A percentile compares a stretch with the other conserved stretches of the same genome.
phyloP scores from a whole-genome alignment of 2,888 invertebrate genomes.

The Ochropleura plecta region DNA sequence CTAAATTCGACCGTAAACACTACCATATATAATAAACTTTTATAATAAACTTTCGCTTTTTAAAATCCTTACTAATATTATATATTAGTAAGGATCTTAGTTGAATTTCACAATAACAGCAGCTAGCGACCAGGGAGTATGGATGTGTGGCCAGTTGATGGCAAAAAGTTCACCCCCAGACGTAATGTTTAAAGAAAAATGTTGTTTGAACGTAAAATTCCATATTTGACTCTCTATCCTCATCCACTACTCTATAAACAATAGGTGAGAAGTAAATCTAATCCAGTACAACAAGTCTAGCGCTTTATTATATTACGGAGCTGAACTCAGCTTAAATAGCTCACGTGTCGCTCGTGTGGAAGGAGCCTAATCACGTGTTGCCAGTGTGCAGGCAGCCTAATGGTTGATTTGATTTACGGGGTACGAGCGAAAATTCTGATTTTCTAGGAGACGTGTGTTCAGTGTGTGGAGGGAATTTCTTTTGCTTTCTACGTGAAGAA shows the following conservation, averaged over 20 bases:
- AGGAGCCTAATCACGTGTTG: slow-evolving; percentile 63
- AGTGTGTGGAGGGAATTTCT: slow-evolving; percentile 4
- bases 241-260: slow-evolving; percentile 78
- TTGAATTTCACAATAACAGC: too few relatives aligned
- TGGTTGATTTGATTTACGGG: slow-evolving; percentile 63
- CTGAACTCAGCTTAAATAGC: slow-evolving; percentile 59
- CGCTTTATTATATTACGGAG: slow-evolving; percentile 71
- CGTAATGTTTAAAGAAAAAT: too few relatives aligned
- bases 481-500: too few relatives aligned
- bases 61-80: too few relatives aligned
- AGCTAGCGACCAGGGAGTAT: too few relatives aligned
- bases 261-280: slow-evolving; percentile 88
- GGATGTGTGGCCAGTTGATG: too few relatives aligned
- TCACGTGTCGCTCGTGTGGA: slow-evolving; percentile 59
- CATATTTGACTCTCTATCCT: slow-evolving; percentile 54
- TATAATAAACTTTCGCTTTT: too few relatives aligned
- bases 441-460: slow-evolving; percentile 4
- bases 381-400: slow-evolving; percentile 56
- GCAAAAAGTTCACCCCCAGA: too few relatives aligned
- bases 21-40: too few relatives aligned
- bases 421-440: slow-evolving; percentile 40
- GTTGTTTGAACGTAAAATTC: not conserved
- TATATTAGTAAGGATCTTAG: too few relatives aligned
- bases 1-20: too few relatives aligned
- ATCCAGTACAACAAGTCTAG: slow-evolving; percentile 84